Base-by-base conservation (phyloP, 2,888 invertebrate genomes). In the Pasiphila rectangulata region DNA sequence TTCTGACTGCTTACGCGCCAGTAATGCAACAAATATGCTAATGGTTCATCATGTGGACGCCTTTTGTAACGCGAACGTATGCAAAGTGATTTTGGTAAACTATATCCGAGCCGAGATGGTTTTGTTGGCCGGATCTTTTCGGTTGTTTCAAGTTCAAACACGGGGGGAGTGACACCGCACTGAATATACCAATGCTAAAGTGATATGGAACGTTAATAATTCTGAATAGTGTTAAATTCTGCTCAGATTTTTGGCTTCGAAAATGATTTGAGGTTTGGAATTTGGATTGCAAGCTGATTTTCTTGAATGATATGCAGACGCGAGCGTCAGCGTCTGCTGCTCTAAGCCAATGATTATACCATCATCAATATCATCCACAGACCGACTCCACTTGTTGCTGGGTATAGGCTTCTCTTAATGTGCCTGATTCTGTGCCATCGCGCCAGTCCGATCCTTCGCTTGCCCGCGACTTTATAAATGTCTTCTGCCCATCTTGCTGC, bases 11-110 rank as follows among this genome's bases (percentile, higher is more conserved):
- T 73, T 62, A 63, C 51, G 41, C 53, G 59, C 43, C 55, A 27
- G 68, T 76, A 79, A 82, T 75, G 79, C 79, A 75, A 71, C 74
- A 70, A 81, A 81, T 79, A 83, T 83, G 83, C 75, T 78, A 83
- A 83, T 81, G 45, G 23, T 68, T 75, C 75, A 82, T 83, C 83
- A 83, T 75, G 57, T 64, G 56, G 46, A 57, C 62, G 67, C 59
- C 63, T 70, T 72, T 75, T 61, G 67, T 56, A 57, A 51, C 59
- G 57, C 69, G 64, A 57, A 62, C 70, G 57, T 73, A 78, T 72
- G 74, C 72, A 59, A 75, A 76, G 69, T 71, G 75, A 77, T 80
- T 76, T 79, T 62, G 72, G 74, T 72, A 65, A 69, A 68, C 69
- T 68, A 76, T 74, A 52, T 49, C 47, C 15, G 30, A 45, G 39